Evolutionary conservation across 2,888 invertebrate species (phyloP), one percentile per base, ranked within the genome.

Genomic region (Physocephala rufipes): DNA sequence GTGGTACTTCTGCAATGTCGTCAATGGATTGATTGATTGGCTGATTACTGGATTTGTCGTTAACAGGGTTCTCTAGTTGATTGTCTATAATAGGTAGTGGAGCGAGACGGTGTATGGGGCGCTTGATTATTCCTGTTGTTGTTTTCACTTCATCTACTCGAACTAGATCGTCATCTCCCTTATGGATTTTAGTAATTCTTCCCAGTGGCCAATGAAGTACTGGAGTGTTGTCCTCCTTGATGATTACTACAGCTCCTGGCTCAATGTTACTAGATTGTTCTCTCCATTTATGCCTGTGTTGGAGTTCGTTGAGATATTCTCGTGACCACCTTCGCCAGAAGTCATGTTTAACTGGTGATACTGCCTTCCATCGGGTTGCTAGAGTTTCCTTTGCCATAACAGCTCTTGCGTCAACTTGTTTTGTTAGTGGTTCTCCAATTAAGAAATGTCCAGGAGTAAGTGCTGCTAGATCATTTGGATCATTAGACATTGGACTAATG

Each of bases 361-460:
- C 19, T 3, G 49, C 49, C 49, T 49, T 49, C 49, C 49, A 2
- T 49, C 49, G 19, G 49, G 15, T 49, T 49, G 16, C 49, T 49
- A n/a, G 49, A 19, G 15, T n/a, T 19, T 49, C n/a, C 49, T 19
- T n/a, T 1, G 21, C 1, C 53, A 12, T 19, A 49, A 19, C 49
- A 49, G 15, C 49, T 19, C 49, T 15, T 49, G 49, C 49, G 49
- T 49, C 19, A 49, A 49, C 49, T 49, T 53, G 19, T 24, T 12
- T 24, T 55, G 3, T 64, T 1, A 63, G 26, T 21, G 70, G 61
- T 7, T 19, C 53, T 7, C 64, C 70, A 36, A 63, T 36, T 15
- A 70, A n/a, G 30, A 70, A 55, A 15, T 55, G 70, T 5, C 64
- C 70, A 13, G 70, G 64, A 3, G 70, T 70, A 21, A 70, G 36